Evolutionary conservation across 1,140 invertebrate genomes (phyloP).

Genomic region (Scaptomyza montana): DNA sequence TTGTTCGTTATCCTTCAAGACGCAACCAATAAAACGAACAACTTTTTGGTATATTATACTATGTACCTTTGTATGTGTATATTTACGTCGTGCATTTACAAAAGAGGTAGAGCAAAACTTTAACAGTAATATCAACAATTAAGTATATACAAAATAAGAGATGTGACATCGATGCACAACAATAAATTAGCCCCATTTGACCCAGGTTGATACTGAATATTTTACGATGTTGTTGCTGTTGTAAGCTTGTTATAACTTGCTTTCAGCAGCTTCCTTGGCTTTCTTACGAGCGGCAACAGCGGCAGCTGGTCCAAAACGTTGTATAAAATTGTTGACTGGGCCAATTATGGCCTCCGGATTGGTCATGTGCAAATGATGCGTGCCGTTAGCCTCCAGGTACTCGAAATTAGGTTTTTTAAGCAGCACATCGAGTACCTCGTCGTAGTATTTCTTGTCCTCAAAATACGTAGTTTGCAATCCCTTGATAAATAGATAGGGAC

Average conservation of each 20-base stretch:
- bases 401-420: slow-evolving; percentile 86
- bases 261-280: slow-evolving; percentile 65
- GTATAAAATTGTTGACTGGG: slow-evolving; percentile 86
- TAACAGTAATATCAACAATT: slow-evolving; percentile 65
- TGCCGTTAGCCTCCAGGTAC: slow-evolving; percentile 87
- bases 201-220: slow-evolving; percentile 26
- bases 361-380: slow-evolving; percentile 91
- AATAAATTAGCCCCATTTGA: slow-evolving; percentile 37
- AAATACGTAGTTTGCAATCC: slow-evolving; percentile 85
- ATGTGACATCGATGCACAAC: slow-evolving; percentile 46
- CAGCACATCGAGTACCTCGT: slow-evolving; percentile 86
- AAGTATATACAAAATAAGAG: slow-evolving; percentile 61
- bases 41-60: slow-evolving; percentile 31
- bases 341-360: slow-evolving; percentile 86
- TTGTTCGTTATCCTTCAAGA: slow-evolving; percentile 66
- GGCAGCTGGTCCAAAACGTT: slow-evolving; percentile 75
- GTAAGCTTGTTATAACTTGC: slow-evolving; percentile 55
- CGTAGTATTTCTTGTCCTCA: slow-evolving; percentile 85
- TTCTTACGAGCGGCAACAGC: slow-evolving; percentile 56
- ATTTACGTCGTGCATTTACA: slow-evolving; percentile 46
- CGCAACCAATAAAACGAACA: slow-evolving; percentile 37
- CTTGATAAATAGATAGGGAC: slow-evolving; percentile 86
- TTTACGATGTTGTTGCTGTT: slow-evolving; percentile 6
- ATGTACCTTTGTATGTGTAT: slow-evolving; percentile 21
- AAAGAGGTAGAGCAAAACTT: slow-evolving; percentile 25